These are phyloP conservation scores for Sebastes itinus DNA, from an alignment of 2,797 vertebrate species.

Conservation along the genomic window DNA sequence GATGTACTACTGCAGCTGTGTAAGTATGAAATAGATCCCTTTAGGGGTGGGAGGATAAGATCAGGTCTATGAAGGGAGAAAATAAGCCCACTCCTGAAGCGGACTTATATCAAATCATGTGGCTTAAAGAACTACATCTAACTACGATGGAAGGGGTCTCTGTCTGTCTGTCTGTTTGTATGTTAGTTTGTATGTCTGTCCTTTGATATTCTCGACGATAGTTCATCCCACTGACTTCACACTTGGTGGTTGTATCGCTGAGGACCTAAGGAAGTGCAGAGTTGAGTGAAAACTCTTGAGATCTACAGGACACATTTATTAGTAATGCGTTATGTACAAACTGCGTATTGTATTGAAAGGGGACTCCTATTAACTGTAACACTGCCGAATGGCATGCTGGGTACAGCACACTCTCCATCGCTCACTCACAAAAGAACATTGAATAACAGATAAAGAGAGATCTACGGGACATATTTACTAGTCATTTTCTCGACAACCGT, in stretches of 20 bases:
- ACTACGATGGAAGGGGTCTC: not conserved
- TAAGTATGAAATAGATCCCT: slow-evolving; percentile 47
- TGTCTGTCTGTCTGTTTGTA: not conserved
- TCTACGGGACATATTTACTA: no score
- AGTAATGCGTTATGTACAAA: not conserved
- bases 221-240: not conserved
- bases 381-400: no score
- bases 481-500: no score
- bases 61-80: slow-evolving; percentile 17
- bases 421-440: no score
- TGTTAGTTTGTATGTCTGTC: not conserved
- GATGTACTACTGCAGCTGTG: slow-evolving; percentile 50
- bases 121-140: not conserved
- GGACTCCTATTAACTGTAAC: no score
- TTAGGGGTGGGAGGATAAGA: slow-evolving; percentile 1
- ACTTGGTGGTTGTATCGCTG: not conserved
- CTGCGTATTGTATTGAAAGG: no score
- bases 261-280: not conserved
- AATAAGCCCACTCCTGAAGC: not conserved
- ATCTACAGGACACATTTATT: not conserved
- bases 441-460: no score
- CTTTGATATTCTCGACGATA: not conserved
- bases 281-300: not conserved
- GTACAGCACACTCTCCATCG: no score
- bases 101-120: not conserved